Percentiles rank a stretch among this genome's conserved stretches.
Conservation (phyloP, 2,888 invertebrate genomes). For the Exephanes ischioxanthus region DNA sequence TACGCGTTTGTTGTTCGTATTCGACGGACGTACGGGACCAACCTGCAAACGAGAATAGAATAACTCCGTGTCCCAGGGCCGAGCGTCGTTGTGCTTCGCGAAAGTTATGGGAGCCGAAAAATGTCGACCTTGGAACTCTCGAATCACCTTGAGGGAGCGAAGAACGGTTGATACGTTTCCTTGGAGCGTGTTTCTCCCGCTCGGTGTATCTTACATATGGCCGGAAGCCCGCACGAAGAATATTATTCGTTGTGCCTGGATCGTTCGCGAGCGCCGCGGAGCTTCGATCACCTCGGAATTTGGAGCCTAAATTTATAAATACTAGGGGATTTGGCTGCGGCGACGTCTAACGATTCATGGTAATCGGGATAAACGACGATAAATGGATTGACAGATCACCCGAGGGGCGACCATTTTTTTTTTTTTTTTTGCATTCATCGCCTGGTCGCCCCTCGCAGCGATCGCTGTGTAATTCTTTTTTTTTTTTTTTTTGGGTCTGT, state of each 20-base stretch:
- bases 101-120: conserved; percentile 67
- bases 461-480: conserved; percentile 59
- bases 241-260: not conserved
- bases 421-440: conserved; percentile 75
- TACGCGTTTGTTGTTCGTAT: conserved; percentile 51
- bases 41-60: conserved; percentile 66
- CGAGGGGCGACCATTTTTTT: conserved; percentile 78
- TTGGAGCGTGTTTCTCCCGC: conserved; percentile 24
- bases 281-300: conserved; percentile 75
- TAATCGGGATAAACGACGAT: conserved; percentile 68
- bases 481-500: conserved; percentile 59
- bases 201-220: conserved; percentile 74
- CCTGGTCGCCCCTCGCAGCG: conserved; percentile 26
- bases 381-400: conserved; percentile 78
- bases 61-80: conserved; percentile 58
- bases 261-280: conserved; percentile 21
- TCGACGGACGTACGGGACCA: conserved; percentile 56
- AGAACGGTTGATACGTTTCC: conserved; percentile 60
- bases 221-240: conserved; percentile 49
- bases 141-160: conserved; percentile 72
- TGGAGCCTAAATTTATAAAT: conserved; percentile 61
- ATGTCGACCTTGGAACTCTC: conserved; percentile 75
- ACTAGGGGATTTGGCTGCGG: conserved; percentile 73
- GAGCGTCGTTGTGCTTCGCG: conserved; percentile 38
- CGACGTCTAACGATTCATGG: conserved; percentile 71